phyloP scores from a whole-genome alignment of 2,113 vertebrate species.

The Sphyrna mokarran region DNA sequence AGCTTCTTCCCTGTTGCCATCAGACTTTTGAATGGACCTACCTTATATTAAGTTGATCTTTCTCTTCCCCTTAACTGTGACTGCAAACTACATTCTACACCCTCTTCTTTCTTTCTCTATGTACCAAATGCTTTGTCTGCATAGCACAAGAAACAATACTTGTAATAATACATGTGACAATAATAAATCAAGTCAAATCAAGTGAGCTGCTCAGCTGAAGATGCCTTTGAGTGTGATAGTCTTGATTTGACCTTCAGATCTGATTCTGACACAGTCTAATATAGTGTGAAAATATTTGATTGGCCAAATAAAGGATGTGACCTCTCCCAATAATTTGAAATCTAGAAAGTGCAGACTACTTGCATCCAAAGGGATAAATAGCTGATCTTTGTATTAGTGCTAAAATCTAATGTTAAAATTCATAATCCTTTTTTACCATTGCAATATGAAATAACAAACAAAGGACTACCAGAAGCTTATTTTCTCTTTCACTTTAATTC shows the following conservation, averaged over 20 bases:
- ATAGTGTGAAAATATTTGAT: background rate
- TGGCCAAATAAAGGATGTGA: background rate
- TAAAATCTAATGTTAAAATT: background rate
- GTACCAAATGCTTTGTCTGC: no score
- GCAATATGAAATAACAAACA: background rate
- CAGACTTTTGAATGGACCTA: no score
- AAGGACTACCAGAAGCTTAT: background rate
- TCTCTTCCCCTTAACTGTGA: no score
- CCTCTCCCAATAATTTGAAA: background rate
- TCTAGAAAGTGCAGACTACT: background rate
- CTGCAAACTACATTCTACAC: no score
- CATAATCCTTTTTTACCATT: background rate
- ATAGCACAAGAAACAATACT: no score
- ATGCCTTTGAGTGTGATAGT: background rate
- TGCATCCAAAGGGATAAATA: background rate
- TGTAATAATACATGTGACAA: no score
- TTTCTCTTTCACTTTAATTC: background rate
- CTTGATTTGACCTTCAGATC: slow-evolving; percentile 9
- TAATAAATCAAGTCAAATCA: no score
- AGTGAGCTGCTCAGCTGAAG: background rate
- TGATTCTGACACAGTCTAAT: background rate
- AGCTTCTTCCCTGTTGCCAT: no score
- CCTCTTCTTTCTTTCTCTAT: no score
- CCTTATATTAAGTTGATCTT: no score
- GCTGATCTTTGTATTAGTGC: background rate